Evolutionary conservation across 2,797 vertebrate genomes (phyloP), one percentile per base, ranked within the genome.

Genomic region (Cynopterus sphinx): DNA sequence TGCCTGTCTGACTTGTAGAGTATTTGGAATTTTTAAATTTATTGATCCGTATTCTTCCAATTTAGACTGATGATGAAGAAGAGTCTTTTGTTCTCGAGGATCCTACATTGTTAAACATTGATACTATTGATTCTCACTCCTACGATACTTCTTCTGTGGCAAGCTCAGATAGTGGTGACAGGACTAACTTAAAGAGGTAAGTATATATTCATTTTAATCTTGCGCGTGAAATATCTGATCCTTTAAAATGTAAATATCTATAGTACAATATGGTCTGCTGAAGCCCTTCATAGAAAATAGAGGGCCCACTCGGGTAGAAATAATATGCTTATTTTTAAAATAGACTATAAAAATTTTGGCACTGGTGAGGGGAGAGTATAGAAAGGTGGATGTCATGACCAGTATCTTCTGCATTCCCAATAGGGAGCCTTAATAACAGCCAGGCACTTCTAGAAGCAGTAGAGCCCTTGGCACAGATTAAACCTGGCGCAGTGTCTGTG

Each of bases 151-250:
- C 99, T 3, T 99, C 99, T 41, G 98, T 99, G 89, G 99, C 99
- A 77, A 99, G 99, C 98, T 99, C 99, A 46, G 99, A 99, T 98
- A 99, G 99, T 0, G 99, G 99, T 71, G 99, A 99, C 98, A 99
- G 99, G 28, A 98, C 99, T 6, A 99, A 99, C 97, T 98, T 99
- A 61, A 99, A 99, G 98, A 99, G 99, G 99, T 99, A 98, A 91
- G 49, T 77, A 61, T 28, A 17, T 68, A 55, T 71, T 46, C 51
- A 26, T 55, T 46, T 79, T 65, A 88, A 28, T 95, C 31, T 86
- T 43, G 65, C 19, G 41, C 59, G 19, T 75, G 74, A 68, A 46
- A 51, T 83, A 79, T 63, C 81, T 77, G 51, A 59, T 82, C 36
- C 43, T 88, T 91, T 83, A 82, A 87, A 78, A 91, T 86, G 11